Conservation (phyloP, 2,888 invertebrate genomes). For the Cryptus armator region DNA sequence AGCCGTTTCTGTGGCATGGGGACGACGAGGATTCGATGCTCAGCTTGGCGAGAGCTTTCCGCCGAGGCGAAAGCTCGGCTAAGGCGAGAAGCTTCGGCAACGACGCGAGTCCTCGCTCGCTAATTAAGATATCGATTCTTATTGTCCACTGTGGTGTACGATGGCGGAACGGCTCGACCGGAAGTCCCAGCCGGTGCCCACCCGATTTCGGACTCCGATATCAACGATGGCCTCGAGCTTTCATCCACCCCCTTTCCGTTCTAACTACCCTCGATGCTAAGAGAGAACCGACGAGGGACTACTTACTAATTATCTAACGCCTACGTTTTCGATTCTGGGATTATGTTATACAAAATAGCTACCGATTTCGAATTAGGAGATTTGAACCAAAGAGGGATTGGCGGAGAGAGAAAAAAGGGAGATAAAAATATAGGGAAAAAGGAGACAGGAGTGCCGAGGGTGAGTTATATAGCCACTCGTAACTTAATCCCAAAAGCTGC, state of each 20-base stretch:
- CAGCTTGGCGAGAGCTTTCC: constrained; percentile 42
- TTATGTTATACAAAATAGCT: neutral
- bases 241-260: constrained; percentile 61
- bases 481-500: constrained; percentile 41
- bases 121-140: constrained; percentile 85
- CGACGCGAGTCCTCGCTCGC: constrained; percentile 76
- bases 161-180: constrained; percentile 73
- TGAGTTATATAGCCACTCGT: constrained; percentile 5
- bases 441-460: neutral
- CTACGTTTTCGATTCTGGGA: neutral
- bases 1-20: constrained; percentile 31
- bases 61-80: constrained; percentile 6
- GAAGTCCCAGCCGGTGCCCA: constrained; percentile 74
- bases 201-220: constrained; percentile 69
- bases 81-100: constrained; percentile 31
- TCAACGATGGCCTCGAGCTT: constrained; percentile 63
- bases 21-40: constrained; percentile 37
- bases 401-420: neutral
- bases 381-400: neutral
- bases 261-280: constrained; percentile 70
- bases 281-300: constrained; percentile 17
- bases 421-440: no score
- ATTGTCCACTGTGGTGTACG: constrained; percentile 77
- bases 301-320: constrained; percentile 16
- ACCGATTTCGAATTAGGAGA: constrained; percentile 9